These are phyloP conservation scores for Perca schrenkii DNA, from an alignment of 2,113 vertebrate species.

Conservation along the genomic window DNA sequence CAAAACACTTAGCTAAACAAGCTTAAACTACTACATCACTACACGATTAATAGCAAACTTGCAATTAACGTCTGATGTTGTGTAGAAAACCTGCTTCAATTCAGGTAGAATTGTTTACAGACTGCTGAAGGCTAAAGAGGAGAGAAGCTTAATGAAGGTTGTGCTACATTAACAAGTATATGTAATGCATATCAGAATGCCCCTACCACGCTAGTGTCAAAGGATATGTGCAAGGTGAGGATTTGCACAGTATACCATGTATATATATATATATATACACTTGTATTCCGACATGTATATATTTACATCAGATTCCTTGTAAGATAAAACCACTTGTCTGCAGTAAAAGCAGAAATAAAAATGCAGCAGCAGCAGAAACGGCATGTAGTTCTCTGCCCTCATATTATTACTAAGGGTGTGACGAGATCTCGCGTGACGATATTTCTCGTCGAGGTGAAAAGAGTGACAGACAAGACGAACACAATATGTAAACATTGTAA, in stretches of 20 bases:
- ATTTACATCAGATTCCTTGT: background rate
- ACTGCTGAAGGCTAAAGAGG: too few species aligned
- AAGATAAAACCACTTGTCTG: background rate
- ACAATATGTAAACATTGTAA: too few species aligned
- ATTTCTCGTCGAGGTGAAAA: too few species aligned
- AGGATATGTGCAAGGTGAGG: background rate
- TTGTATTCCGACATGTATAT: background rate
- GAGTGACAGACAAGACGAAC: too few species aligned
- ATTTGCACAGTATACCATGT: background rate
- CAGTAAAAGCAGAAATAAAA: background rate
- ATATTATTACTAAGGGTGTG: too few species aligned
- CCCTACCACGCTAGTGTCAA: background rate
- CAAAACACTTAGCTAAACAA: too few species aligned
- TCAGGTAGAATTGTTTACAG: background rate
- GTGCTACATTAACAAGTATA: background rate
- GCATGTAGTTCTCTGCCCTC: background rate
- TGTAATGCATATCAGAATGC: background rate
- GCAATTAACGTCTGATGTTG: background rate
- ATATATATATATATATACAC: too few species aligned
- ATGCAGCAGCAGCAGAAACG: too few species aligned
- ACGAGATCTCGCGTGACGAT: too few species aligned
- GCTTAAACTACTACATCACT: too few species aligned
- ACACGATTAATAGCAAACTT: too few species aligned
- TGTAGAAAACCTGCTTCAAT: background rate
- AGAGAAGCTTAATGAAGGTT: background rate